Conservation (phyloP, 2,797 vertebrate genomes). For the Esox masquinongy region DNA sequence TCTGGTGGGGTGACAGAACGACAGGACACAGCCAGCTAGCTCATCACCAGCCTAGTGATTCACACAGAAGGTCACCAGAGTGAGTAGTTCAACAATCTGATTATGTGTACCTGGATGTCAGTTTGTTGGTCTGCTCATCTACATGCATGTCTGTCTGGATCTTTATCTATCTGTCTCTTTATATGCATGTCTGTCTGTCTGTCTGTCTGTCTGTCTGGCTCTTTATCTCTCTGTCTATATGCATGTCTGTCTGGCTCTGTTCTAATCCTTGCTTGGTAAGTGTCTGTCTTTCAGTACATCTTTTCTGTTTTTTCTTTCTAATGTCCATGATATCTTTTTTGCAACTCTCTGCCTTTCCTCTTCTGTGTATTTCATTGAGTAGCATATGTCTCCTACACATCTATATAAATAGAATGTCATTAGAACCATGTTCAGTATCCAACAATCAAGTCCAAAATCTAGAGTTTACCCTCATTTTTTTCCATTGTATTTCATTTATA, state of each 20-base stretch:
- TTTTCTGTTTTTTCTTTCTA: background rate
- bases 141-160: background rate
- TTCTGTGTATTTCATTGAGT: background rate
- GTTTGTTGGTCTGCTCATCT: conserved; percentile 11
- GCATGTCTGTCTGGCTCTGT: background rate
- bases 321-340: background rate
- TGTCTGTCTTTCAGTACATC: background rate
- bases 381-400: background rate
- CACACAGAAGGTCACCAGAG: conserved; percentile 35
- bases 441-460: background rate
- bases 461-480: no score
- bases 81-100: conserved; percentile 43
- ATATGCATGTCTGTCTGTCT: conserved; percentile 26
- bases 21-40: conserved; percentile 38
- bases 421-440: background rate
- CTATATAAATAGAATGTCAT: background rate
- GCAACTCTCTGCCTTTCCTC: background rate
- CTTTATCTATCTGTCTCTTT: conserved; percentile 2
- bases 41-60: conserved; percentile 48
- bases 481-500: no score
- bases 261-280: background rate
- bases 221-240: background rate
- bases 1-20: conserved; percentile 40
- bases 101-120: conserved; percentile 44
- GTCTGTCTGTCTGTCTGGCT: conserved; percentile 19